Base-by-base conservation (phyloP, 2,797 vertebrate species). In the Hoplostethus atlanticus region DNA sequence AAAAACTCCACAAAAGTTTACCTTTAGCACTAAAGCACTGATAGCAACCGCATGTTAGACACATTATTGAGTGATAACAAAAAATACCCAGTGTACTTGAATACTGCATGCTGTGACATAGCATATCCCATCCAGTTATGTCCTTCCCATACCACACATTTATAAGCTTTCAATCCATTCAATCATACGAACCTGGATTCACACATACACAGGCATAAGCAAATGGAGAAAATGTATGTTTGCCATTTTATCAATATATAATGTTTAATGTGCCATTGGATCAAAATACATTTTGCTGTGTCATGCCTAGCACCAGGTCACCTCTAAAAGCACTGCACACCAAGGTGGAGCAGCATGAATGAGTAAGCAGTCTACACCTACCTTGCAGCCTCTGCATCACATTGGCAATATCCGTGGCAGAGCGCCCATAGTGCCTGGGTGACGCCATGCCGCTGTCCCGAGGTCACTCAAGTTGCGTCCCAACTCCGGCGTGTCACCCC, bases 311-410 rank as follows among this genome's bases (percentile, higher is more conserved):
- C 71, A 59, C 65, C 58, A 28, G 91, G 93, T 94, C 92, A 94
- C 93, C 93, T 93, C 88, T 90, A 93, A 86, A 79, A 17, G 8
- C 57, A 51, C 84, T 80, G 85, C 79, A 89, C 83, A 75, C 60
- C 63, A 15, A 83, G 68, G 76, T 69, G 76, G 64, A 79, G 76
- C 63, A 34, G 63, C 61, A 76, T 86, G 85, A 83, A 77, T 91
- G 90, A 92, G 89, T 93, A 87, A 89, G 92, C 94, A 91, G 70
- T 92, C 86, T 76, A 73, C 74, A 81, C 95, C 86, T 94, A 99
- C 98, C 97, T 95, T 99, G 98, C 87, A 99, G 95, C 80, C 94
- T 96, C 83, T 99, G 98, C 98, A 99, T 98, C 89, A 99, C 97
- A 11, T 96, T 96, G 86, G 96, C 90, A 52, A 99, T 98, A 86